These are phyloP conservation scores for Pseudorhiza aurosa DNA, from an alignment of 30 jellyfish, hydroid and myxozoan genomes.

Conservation along the genomic window DNA sequence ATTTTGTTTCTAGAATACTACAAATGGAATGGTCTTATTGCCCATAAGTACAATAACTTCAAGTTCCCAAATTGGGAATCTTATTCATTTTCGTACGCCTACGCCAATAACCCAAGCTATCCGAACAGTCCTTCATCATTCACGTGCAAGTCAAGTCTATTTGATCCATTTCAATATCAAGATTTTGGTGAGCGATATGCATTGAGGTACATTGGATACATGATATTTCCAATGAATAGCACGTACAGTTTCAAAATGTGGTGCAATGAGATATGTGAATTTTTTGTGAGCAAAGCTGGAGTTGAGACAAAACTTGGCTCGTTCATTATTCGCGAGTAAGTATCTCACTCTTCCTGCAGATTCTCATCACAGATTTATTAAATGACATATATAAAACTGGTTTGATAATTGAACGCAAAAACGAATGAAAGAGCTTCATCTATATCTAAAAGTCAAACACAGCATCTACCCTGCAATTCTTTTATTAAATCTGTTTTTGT, in stretches of 20 bases:
- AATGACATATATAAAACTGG: too few species aligned
- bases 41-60: constrained; percentile 12
- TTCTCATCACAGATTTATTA: too few species aligned
- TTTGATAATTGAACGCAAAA: too few species aligned
- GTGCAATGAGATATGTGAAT: constrained; percentile 45
- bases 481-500: too few species aligned
- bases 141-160: constrained; percentile 45
- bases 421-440: too few species aligned
- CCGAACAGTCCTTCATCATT: constrained; percentile 48
- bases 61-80: neutral
- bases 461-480: too few species aligned
- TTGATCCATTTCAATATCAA: constrained; percentile 29
- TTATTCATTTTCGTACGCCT: constrained; percentile 1
- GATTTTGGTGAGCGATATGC: constrained; percentile 39
- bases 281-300: constrained; percentile 13
- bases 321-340: too few species aligned
- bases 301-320: constrained; percentile 49
- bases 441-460: too few species aligned
- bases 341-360: too few species aligned
- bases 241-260: constrained; percentile 31
- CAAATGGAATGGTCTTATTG: constrained; percentile 24
- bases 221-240: constrained; percentile 10
- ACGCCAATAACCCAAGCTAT: constrained; percentile 21
- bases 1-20: neutral
- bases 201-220: constrained; percentile 44